Percentiles rank a stretch among this genome's conserved stretches.
phyloP scores from a whole-genome alignment of 2,888 invertebrate species.

The Sipunculus nudus region DNA sequence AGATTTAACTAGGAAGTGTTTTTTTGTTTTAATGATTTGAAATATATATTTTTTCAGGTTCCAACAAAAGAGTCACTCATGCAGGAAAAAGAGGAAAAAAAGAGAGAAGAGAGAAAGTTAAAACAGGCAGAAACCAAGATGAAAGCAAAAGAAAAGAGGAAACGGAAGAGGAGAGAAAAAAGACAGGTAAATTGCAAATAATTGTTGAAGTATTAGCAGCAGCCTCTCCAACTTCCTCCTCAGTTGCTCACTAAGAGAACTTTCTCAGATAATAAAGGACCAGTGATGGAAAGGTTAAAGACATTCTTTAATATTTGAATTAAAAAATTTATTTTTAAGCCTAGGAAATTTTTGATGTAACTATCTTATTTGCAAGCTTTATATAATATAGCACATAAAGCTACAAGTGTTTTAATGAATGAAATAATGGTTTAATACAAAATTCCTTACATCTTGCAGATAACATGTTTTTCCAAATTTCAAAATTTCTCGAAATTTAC shows the following conservation, averaged over 20 bases:
- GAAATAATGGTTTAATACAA: too few species aligned
- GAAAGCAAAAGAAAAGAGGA: constrained; percentile 11
- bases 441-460: too few species aligned
- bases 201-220: neutral
- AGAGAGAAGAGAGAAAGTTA: constrained; percentile 19
- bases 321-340: neutral
- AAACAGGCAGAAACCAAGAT: constrained; percentile 21
- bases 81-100: constrained; percentile 15
- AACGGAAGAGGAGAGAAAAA: constrained; percentile 17
- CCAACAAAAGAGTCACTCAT: constrained; percentile 19
- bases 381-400: too few species aligned
- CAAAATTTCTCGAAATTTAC: too few species aligned
- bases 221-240: neutral
- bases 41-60: neutral
- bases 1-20: neutral
- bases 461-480: too few species aligned
- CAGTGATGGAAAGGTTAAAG: neutral
- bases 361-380: too few species aligned
- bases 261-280: too few species aligned
- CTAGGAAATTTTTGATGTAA: too few species aligned
- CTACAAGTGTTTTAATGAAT: too few species aligned
- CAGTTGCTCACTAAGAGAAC: too few species aligned
- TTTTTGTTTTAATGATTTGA: neutral
- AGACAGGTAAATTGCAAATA: neutral
- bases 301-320: neutral